Conservation (phyloP, 1,140 invertebrate genomes). For the Ruditapes philippinarum region DNA sequence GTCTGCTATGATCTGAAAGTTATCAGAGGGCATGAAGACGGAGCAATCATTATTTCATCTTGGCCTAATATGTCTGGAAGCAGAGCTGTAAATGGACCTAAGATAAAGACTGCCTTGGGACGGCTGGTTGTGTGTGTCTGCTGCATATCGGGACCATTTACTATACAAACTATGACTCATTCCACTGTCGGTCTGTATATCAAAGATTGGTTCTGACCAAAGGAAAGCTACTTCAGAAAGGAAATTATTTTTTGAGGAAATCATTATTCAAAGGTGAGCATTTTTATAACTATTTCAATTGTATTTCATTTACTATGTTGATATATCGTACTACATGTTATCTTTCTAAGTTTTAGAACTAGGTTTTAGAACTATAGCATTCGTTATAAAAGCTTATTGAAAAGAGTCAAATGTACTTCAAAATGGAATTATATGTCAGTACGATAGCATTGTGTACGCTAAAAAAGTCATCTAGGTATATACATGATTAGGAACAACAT, state of each 20-base stretch:
- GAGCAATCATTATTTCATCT: conserved; percentile 11
- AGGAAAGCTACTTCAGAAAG: not conserved
- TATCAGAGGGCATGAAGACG: not conserved
- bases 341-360: too few relatives aligned
- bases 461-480: too few relatives aligned
- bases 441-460: too few relatives aligned
- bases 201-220: not conserved
- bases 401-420: too few relatives aligned
- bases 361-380: too few relatives aligned
- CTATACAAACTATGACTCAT: conserved; percentile 25
- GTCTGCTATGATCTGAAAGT: not conserved
- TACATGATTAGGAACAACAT: too few relatives aligned
- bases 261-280: not conserved
- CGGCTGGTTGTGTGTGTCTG: not conserved
- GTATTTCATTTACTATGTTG: too few relatives aligned
- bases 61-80: conserved; percentile 40
- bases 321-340: too few relatives aligned
- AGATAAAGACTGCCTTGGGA: conserved; percentile 53
- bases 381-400: too few relatives aligned
- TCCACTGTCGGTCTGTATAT: not conserved
- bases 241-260: not conserved
- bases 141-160: not conserved
- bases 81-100: conserved; percentile 34
- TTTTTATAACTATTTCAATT: too few relatives aligned
- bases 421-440: too few relatives aligned